Percentiles rank a stretch among this genome's conserved stretches.
These are phyloP conservation scores for Apis mellifera DNA, from an alignment of 1,140 invertebrate genomes.

Conservation along the genomic window DNA sequence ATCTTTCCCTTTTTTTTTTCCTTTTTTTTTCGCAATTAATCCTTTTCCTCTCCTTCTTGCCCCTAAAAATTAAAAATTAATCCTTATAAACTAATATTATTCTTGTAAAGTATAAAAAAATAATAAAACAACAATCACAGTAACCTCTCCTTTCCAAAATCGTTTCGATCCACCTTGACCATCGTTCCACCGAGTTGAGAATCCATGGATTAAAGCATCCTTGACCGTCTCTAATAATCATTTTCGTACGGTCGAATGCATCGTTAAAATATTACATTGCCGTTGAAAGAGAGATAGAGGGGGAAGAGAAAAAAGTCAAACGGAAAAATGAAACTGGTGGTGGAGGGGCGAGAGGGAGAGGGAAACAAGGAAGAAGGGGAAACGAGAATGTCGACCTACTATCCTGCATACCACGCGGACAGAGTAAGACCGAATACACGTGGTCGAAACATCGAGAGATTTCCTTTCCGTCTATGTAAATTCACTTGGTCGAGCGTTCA, in stretches of 20 bases:
- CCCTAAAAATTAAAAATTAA: too few relatives aligned
- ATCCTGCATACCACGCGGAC: slow-evolving; percentile 65
- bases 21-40: too few relatives aligned
- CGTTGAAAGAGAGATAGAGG: not conserved
- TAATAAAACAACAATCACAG: too few relatives aligned
- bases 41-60: too few relatives aligned
- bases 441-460: slow-evolving; percentile 12
- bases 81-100: too few relatives aligned
- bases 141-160: too few relatives aligned
- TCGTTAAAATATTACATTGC: not conserved
- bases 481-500: not conserved
- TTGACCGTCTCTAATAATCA: not conserved
- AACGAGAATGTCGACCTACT: slow-evolving; percentile 66
- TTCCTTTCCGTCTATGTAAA: not conserved
- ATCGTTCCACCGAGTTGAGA: too few relatives aligned
- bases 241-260: not conserved
- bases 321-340: not conserved
- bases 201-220: not conserved
- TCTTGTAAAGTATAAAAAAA: too few relatives aligned
- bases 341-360: not conserved
- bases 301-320: not conserved
- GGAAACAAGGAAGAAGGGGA: slow-evolving; percentile 16
- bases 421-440: slow-evolving; percentile 5
- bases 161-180: too few relatives aligned
- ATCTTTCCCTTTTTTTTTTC: too few relatives aligned